These are phyloP conservation scores for Petrocephalus microphthalmus DNA, from an alignment of 2,113 vertebrate species.

Conservation along the genomic window DNA sequence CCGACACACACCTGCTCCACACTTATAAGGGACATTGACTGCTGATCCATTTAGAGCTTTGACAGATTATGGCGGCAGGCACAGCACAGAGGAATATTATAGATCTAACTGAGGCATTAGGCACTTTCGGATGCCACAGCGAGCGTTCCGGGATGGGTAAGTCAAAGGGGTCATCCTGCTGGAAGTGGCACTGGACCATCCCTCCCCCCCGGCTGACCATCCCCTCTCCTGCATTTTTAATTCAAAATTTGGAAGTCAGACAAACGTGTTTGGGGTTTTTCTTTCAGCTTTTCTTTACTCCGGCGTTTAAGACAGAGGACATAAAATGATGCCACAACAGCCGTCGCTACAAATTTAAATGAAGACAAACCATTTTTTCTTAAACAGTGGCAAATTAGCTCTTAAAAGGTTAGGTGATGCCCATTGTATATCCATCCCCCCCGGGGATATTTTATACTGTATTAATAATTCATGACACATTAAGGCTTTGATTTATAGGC, in stretches of 20 bases:
- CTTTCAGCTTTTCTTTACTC: background rate
- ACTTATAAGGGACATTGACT: constrained; percentile 40
- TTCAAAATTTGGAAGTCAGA: background rate
- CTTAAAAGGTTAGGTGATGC: background rate
- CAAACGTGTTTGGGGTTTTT: background rate
- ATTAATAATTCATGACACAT: constrained; percentile 37
- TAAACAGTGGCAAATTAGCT: background rate
- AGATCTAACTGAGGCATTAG: constrained; percentile 49
- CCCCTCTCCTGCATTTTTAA: constrained; percentile 33
- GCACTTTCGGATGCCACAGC: constrained; percentile 56
- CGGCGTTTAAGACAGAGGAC: background rate
- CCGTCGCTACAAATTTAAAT: background rate
- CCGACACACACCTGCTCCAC: constrained; percentile 60
- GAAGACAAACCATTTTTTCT: background rate
- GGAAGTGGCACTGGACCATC: constrained; percentile 52
- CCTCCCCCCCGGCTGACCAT: constrained; percentile 49
- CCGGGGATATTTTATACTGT: constrained; percentile 9
- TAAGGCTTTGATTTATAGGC: constrained; percentile 42
- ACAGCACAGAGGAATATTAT: constrained; percentile 7
- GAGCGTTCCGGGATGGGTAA: constrained; percentile 48
- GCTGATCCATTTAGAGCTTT: constrained; percentile 54
- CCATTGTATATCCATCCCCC: constrained; percentile 29
- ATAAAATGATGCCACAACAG: background rate
- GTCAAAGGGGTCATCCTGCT: constrained; percentile 21
- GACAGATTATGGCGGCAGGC: constrained; percentile 51